Evolutionary conservation across 2,888 invertebrate species (phyloP).

Genomic region (Notodonta dromedarius): DNA sequence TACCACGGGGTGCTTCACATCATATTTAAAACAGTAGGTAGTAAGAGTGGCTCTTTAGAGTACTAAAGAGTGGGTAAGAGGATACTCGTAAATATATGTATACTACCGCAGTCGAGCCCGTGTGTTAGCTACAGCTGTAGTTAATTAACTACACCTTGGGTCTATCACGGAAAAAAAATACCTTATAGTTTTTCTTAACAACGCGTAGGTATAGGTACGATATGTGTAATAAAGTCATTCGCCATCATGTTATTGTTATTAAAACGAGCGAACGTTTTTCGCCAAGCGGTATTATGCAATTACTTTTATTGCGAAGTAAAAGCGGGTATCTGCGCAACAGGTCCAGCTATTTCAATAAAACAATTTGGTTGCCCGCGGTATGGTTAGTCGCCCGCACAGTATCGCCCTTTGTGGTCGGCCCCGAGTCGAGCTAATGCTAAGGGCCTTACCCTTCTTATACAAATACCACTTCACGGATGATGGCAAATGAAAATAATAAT

Average conservation of each 20-base stretch:
- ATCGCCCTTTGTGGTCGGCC: conserved; percentile 7
- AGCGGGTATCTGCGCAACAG: conserved; percentile 13
- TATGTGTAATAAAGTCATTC: neutral
- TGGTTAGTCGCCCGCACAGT: conserved; percentile 19
- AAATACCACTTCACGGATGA: neutral
- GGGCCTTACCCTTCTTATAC: neutral
- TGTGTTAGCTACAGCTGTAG: too few species aligned
- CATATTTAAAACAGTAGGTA: too few species aligned
- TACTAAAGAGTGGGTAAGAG: too few species aligned
- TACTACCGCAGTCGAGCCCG: too few species aligned
- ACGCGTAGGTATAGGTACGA: too few species aligned
- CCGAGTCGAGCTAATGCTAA: neutral
- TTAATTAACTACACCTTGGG: too few species aligned
- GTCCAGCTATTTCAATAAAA: conserved; percentile 33
- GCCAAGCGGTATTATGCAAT: conserved; percentile 15
- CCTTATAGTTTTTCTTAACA: too few species aligned
- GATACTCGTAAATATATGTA: too few species aligned
- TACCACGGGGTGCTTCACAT: too few species aligned
- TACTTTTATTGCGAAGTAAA: conserved; percentile 18
- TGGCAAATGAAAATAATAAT: neutral
- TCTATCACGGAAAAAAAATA: too few species aligned
- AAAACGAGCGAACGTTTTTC: conserved; percentile 9
- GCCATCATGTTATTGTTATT: conserved; percentile 8
- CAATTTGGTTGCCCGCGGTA: conserved; percentile 19
- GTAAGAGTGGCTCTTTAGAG: too few species aligned